phyloP scores from a whole-genome alignment of 2,888 invertebrate species.

The Thera britannica region DNA sequence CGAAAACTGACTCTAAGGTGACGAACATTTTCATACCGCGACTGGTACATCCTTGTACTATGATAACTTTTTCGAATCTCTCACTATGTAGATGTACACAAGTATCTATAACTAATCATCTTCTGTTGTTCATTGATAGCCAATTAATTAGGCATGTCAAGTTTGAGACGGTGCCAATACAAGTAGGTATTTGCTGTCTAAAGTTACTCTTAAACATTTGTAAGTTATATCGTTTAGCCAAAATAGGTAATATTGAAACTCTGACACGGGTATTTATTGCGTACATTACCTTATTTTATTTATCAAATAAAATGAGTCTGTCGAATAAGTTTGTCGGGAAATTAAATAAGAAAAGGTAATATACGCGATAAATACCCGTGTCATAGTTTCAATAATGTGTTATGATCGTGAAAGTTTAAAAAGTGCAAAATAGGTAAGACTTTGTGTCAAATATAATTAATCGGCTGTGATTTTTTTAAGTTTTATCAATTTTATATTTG shows the following conservation, averaged over 20 bases:
- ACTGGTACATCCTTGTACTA: not conserved
- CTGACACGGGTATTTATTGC: too few relatives aligned
- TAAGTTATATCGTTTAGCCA: slow-evolving; percentile 20
- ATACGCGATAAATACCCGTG: too few relatives aligned
- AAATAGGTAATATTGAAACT: slow-evolving; percentile 19
- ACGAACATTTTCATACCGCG: too few relatives aligned
- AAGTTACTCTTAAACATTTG: slow-evolving; percentile 6
- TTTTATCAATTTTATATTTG: slow-evolving; percentile 36
- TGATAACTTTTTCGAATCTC: not conserved
- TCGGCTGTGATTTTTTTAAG: slow-evolving; percentile 55
- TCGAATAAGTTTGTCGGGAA: too few relatives aligned
- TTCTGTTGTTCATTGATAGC: slow-evolving; percentile 8
- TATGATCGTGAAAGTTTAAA: too few relatives aligned
- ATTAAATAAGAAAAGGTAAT: too few relatives aligned
- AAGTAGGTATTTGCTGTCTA: not conserved
- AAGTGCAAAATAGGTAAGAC: slow-evolving; percentile 11
- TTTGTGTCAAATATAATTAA: slow-evolving; percentile 43
- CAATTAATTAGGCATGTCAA: slow-evolving; percentile 18
- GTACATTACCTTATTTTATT: too few relatives aligned
- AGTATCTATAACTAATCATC: slow-evolving; percentile 15
- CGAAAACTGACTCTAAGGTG: too few relatives aligned
- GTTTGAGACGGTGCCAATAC: slow-evolving; percentile 8
- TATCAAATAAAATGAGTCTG: too few relatives aligned
- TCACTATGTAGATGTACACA: not conserved
- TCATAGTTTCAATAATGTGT: too few relatives aligned